Evolutionary conservation across 2,113 vertebrate species (phyloP).

Genomic region (Nycticorax nycticorax): DNA sequence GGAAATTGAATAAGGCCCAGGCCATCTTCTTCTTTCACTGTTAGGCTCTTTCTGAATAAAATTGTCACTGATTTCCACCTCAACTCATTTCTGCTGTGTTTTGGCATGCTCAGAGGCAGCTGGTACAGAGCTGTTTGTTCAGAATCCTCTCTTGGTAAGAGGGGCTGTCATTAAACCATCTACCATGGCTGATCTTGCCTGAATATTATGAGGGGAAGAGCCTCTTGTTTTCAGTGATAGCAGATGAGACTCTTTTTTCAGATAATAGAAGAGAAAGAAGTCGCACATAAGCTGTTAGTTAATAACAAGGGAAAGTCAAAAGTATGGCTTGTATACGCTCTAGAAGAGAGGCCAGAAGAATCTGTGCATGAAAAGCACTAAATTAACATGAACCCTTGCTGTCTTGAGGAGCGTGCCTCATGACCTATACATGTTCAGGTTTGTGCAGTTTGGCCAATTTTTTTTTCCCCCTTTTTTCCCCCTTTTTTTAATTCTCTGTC

Average conservation of each 20-base stretch:
- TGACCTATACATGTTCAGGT: neutral
- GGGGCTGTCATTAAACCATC: neutral
- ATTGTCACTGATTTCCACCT: neutral
- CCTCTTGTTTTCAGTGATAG: neutral
- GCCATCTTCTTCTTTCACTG: neutral
- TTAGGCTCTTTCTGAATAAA: neutral
- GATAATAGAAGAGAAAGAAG: neutral
- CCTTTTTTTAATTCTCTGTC: neutral
- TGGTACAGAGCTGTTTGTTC: neutral
- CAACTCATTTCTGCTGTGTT: neutral
- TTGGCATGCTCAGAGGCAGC: neutral
- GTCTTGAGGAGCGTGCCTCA: neutral
- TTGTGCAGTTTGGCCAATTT: neutral
- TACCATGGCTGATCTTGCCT: neutral
- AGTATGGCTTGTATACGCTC: neutral
- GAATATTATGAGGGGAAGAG: neutral
- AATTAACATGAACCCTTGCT: neutral
- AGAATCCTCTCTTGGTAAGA: neutral
- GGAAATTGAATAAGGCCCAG: neutral
- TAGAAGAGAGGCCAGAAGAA: neutral
- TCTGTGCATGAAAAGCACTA: neutral
- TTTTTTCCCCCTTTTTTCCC: neutral
- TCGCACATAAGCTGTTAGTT: neutral
- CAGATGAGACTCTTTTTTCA: neutral
- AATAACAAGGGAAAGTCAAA: neutral